Conservation (phyloP, 2,113 vertebrate genomes). For the Synodontis membranacea region DNA sequence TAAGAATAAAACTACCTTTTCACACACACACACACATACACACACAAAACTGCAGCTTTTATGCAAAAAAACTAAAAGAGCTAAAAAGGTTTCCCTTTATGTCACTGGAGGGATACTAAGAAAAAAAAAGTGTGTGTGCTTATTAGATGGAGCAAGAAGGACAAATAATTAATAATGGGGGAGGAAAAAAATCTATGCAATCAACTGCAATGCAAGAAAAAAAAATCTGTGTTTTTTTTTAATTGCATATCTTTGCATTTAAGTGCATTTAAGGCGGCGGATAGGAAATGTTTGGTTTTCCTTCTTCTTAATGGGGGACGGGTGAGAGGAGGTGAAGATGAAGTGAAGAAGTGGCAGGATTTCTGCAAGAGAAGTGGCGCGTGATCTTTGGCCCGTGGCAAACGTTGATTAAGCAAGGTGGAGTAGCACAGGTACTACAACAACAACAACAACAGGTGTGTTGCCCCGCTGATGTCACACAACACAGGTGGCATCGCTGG, state of each 20-base stretch:
- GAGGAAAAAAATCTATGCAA: neutral
- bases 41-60: neutral
- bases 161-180: neutral
- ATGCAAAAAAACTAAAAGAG: neutral
- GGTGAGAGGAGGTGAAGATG: neutral
- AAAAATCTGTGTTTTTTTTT: no score
- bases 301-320: neutral
- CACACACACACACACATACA: no score
- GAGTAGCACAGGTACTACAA: slow-evolving; percentile 32
- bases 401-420: slow-evolving; percentile 40
- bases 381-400: slow-evolving; percentile 37
- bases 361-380: slow-evolving; percentile 7
- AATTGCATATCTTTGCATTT: no score
- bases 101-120: neutral
- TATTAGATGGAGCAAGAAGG: neutral
- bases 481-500: slow-evolving; percentile 9
- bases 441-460: slow-evolving; percentile 50
- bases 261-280: neutral
- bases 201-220: neutral
- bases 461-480: slow-evolving; percentile 33
- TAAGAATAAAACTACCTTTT: neutral
- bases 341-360: neutral
- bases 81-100: neutral
- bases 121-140: neutral
- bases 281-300: neutral